Conservation (phyloP, 2,113 vertebrate species). For the Hippocampus comes region DNA sequence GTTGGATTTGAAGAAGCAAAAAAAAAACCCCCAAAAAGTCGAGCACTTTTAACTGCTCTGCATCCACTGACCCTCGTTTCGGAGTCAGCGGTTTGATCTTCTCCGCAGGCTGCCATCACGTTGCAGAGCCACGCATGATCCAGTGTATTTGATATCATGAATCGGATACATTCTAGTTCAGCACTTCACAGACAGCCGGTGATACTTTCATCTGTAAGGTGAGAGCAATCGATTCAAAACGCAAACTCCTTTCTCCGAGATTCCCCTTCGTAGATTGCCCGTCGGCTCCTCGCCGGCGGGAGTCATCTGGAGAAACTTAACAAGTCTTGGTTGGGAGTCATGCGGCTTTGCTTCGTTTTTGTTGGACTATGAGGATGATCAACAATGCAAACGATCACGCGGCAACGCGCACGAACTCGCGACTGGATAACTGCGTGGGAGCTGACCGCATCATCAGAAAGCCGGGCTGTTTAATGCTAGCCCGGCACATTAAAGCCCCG, state of each 20-base stretch:
- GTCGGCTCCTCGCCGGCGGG: slow-evolving; percentile 24
- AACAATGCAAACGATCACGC: slow-evolving; percentile 2
- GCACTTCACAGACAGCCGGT: slow-evolving; percentile 38
- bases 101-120: slow-evolving; percentile 27
- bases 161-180: slow-evolving; percentile 21
- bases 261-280: slow-evolving; percentile 37
- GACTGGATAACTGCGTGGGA: slow-evolving; percentile 35
- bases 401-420: slow-evolving; percentile 20
- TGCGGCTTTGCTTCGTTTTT: slow-evolving; percentile 28
- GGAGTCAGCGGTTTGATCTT: slow-evolving; percentile 37
- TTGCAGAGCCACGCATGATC: slow-evolving; percentile 6
- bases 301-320: slow-evolving; percentile 40
- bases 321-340: slow-evolving; percentile 45
- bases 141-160: slow-evolving; percentile 3
- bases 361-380: not conserved
- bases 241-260: slow-evolving; percentile 22
- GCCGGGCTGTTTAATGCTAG: slow-evolving; percentile 51
- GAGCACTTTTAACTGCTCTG: slow-evolving; percentile 19
- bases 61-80: slow-evolving; percentile 40
- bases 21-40: not conserved
- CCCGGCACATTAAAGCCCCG: slow-evolving; percentile 54
- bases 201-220: slow-evolving; percentile 45
- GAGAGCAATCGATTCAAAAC: slow-evolving; percentile 48
- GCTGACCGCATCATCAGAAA: slow-evolving; percentile 51
- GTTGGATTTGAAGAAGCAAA: slow-evolving; percentile 12